A percentile compares a stretch with the other conserved stretches of the same genome.
Evolutionary conservation across 2,113 vertebrate species (phyloP).

Genomic region (Upupa epops): DNA sequence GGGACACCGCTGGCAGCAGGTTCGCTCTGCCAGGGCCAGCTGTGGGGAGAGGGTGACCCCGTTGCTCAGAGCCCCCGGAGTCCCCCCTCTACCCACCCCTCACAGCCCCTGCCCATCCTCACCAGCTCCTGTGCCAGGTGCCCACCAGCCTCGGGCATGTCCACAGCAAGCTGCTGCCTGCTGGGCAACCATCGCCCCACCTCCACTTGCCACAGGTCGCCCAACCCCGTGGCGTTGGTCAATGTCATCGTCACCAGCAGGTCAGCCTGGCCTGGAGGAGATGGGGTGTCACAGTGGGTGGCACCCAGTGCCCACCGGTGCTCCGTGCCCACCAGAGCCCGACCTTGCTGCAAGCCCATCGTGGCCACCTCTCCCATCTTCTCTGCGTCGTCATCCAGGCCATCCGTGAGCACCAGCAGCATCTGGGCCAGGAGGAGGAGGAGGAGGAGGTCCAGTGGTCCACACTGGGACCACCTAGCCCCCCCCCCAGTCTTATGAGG

Average conservation of each 20-base stretch:
- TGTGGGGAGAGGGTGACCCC: not conserved
- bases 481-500: not conserved
- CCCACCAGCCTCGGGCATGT: not conserved
- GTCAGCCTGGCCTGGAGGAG: not conserved
- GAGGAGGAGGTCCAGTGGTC: no score
- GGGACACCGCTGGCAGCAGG: not conserved
- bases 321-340: not conserved
- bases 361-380: not conserved
- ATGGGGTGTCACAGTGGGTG: not conserved
- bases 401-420: not conserved
- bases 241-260: not conserved
- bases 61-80: rapidly evolving
- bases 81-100: not conserved
- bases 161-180: not conserved
- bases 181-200: not conserved
- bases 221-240: not conserved
- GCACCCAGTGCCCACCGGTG: not conserved
- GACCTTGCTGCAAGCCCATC: not conserved
- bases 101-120: not conserved
- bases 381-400: not conserved
- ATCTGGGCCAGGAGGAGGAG: not conserved
- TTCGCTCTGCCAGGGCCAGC: not conserved
- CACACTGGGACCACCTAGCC: rapidly evolving
- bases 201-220: not conserved
- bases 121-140: not conserved